A percentile compares a stretch with the other conserved stretches of the same genome.
These are phyloP conservation scores for Choristoneura fumiferana DNA, from an alignment of 1,140 invertebrate species.

Conservation along the genomic window DNA sequence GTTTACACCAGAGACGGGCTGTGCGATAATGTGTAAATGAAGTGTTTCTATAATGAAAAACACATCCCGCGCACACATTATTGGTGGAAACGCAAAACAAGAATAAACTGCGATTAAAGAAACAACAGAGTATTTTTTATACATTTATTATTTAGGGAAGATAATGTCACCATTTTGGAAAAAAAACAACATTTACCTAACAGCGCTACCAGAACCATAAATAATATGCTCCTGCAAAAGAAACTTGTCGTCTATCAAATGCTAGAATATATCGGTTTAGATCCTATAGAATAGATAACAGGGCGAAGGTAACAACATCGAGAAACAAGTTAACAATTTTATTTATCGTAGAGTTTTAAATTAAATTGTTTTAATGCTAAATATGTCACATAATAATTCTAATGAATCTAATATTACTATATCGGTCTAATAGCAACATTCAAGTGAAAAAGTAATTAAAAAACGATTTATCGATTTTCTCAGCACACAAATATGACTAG, in stretches of 20 bases:
- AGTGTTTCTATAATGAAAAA: too few species aligned
- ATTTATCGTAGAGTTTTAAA: not conserved
- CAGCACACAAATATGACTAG: too few species aligned
- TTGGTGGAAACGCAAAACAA: too few species aligned
- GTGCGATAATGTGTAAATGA: too few species aligned
- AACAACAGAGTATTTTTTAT: slow-evolving; percentile 45
- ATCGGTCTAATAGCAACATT: not conserved
- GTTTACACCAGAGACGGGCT: too few species aligned
- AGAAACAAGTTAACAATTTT: slow-evolving; percentile 1
- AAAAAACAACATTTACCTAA: slow-evolving; percentile 18
- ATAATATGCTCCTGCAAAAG: not conserved
- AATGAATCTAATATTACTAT: not conserved
- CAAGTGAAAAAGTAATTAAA: slow-evolving; percentile 2
- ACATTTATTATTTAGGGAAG: slow-evolving; percentile 73
- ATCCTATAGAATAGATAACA: not conserved
- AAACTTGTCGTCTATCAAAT: too few species aligned
- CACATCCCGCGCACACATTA: too few species aligned
- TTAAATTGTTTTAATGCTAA: not conserved
- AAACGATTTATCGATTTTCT: too few species aligned
- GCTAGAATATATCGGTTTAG: not conserved
- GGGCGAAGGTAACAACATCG: not conserved
- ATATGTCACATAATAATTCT: not conserved
- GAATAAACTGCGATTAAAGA: too few species aligned
- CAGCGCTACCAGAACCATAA: not conserved
- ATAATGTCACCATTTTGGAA: slow-evolving; percentile 58